Conservation (phyloP, 2,797 vertebrate genomes). For the Vespertilio murinus region DNA sequence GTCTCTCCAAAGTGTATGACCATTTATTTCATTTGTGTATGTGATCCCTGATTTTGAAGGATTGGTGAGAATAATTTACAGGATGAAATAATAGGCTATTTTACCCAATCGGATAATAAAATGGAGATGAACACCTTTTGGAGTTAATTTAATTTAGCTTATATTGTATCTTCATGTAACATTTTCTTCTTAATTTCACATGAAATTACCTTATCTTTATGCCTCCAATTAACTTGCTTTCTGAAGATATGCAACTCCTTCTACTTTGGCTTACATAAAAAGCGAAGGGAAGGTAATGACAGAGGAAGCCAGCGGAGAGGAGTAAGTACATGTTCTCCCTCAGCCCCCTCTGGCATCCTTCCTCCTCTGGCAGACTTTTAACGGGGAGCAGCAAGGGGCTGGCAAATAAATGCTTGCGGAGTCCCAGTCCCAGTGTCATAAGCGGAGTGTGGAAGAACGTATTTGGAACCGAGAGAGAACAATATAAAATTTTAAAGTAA, state of each 20-base stretch:
- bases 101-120: not conserved
- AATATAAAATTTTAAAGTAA: not conserved
- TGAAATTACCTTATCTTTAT: not conserved
- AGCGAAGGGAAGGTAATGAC: not conserved
- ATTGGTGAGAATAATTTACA: not conserved
- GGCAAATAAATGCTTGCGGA: slow-evolving; percentile 1
- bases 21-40: not conserved
- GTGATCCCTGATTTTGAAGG: not conserved
- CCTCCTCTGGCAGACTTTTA: not conserved
- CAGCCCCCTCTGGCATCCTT: not conserved
- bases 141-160: not conserved
- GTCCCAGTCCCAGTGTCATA: not conserved
- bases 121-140: not conserved
- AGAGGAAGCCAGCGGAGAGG: not conserved
- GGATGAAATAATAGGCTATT: not conserved
- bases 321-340: not conserved
- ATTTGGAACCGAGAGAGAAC: not conserved
- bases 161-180: not conserved
- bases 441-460: not conserved
- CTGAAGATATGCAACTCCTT: not conserved
- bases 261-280: not conserved
- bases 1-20: not conserved
- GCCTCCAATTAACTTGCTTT: not conserved
- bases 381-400: not conserved
- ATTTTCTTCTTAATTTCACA: not conserved